Evolutionary conservation across 2,888 invertebrate species (phyloP), one percentile per base, ranked within the genome.

Genomic region (Lithosia quadra): DNA sequence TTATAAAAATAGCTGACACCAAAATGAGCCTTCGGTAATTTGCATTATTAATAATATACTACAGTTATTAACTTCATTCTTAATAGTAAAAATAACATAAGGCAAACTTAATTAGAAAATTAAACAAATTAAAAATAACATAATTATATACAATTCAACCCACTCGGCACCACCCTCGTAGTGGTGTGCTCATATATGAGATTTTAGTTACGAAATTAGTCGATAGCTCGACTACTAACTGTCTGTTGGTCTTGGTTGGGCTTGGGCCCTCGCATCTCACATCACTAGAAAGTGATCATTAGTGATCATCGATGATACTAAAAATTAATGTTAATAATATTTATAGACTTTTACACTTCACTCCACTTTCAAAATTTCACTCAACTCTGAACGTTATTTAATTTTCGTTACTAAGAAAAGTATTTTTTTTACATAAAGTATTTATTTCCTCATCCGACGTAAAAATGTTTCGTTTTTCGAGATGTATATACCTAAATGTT

Each of bases 1-100:
- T 93, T 93, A 93, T 90, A 90, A 92, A 91, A 90, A 91, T 90
- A 89, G 88, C 84, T 86, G 82, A 84, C 80, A 83, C 75, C 76
- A 78, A 82, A 74, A 67, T 73, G 71, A 68, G 66, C 69, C 72
- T 76, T 75, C 75, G 58, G 65, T 70, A 57, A 68, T 70, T 72
- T 68, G 69, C 73, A 72, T 68, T 73, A 72, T 75, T 73, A 62
- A 64, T 67, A 63, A 58, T 72, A 65, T 74, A 75, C 68, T 57
- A 67, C 28, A 61, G 64, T 63, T 71, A 79, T 72, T 65, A 76
- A 74, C 72, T 72, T 77, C 74, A 76, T 78, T 60, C 65, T 69
- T 78, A 72, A 58, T 73, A 67, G 66, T 73, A 75, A 74, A 77
- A 77, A 73, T 74, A 75, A 74, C 65, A 76, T 73, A 78, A 75